Evolutionary conservation across 1,140 invertebrate species (phyloP), one percentile per base, ranked within the genome.

Genomic region (Papilio dardanus): DNA sequence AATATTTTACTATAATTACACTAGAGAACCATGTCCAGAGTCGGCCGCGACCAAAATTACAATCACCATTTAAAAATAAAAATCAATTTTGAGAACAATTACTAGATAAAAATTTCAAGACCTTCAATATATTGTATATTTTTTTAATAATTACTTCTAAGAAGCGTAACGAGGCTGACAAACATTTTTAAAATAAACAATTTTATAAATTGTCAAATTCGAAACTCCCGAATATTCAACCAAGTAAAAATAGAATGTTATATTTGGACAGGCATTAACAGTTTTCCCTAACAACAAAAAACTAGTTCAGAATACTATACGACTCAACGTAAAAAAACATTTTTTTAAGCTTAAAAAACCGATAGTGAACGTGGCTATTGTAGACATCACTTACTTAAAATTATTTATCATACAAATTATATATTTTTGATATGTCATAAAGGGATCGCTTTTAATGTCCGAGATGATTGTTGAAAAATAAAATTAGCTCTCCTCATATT

Each of bases 11-110:
- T 93, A 93, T 81, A 89, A 86, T 90, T 86, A 88, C 82, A 83
- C 88, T 93, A 93, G 84, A 85, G 88, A 89, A 89, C 86, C 88
- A 86, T 87, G 83, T 88, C 88, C 84, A 87, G 85, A 86, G 83
- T 85, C 83, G 87, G 85, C 87, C 85, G 86, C 84, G 87, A 82
- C 86, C 86, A 83, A 88, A 79, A 81, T 86, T 86, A 90, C 84
- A 86, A 88, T 83, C 85, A 88, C 79, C 83, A 84, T 74, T 79
- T 82, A 81, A 83, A 83, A 58, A 82, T 86, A 83, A 80, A n/a
- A 83, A 79, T 83, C 83, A 50, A 50, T 46, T 46, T 78, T 79
- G 14, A 78, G 86, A 87, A 90, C 83, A 86, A 83, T 87, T 83
- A 89, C 85, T 62, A 81, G 86, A 86, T 85, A 88, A 84, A 77